Conservation (phyloP, 2,888 invertebrate genomes). For the Onthophagus sagittarius region DNA sequence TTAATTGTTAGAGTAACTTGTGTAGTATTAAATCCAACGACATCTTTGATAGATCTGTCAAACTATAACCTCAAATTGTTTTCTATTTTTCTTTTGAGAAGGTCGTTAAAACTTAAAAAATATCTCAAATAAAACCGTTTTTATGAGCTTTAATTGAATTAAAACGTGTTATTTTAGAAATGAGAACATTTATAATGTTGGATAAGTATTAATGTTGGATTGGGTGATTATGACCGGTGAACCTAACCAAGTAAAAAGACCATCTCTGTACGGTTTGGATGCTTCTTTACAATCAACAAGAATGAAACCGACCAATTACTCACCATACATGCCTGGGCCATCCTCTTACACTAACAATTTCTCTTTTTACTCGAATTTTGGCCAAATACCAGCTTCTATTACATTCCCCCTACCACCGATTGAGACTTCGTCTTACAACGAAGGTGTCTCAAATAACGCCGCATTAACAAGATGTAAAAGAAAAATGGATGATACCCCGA, state of each 20-base stretch:
- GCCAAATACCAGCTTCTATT: conserved; percentile 24
- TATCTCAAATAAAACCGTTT: too few relatives aligned
- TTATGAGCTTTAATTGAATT: too few relatives aligned
- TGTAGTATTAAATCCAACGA: too few relatives aligned
- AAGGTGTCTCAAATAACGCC: conserved; percentile 14
- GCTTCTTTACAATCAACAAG: conserved; percentile 32
- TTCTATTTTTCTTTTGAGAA: too few relatives aligned
- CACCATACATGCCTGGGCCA: conserved; percentile 16
- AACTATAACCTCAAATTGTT: too few relatives aligned
- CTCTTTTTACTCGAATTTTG: conserved; percentile 29
- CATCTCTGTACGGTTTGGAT: conserved; percentile 41
- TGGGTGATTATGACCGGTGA: conserved; percentile 36
- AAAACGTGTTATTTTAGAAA: too few relatives aligned
- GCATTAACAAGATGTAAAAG: conserved; percentile 37
- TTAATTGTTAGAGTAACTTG: too few relatives aligned
- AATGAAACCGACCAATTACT: conserved; percentile 21
- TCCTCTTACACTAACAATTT: conserved; percentile 21
- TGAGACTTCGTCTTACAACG: conserved; percentile 17
- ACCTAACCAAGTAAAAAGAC: conserved; percentile 41
- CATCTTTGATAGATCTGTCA: too few relatives aligned
- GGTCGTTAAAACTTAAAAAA: too few relatives aligned
- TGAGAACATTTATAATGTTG: too few relatives aligned
- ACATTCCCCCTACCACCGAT: conserved; percentile 26
- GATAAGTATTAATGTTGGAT: background rate
- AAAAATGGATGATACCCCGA: conserved; percentile 42